phyloP scores from a whole-genome alignment of 1,140 invertebrate genomes.

The Gryllus bimaculatus region DNA sequence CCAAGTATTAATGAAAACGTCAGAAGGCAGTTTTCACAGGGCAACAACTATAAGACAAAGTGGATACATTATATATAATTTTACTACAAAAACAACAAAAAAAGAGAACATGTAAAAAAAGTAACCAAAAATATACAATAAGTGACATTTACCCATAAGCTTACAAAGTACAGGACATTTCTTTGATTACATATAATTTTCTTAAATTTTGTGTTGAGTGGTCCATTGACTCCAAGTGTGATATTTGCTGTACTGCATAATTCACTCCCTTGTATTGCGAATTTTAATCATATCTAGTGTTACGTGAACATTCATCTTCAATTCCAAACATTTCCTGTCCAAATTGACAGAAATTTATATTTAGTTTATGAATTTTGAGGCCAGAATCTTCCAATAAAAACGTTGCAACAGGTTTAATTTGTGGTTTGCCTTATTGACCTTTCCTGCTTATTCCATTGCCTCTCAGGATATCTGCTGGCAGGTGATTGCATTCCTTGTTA shows the following conservation, averaged over 20 bases:
- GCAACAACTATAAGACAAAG: constrained; percentile 20
- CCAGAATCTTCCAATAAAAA: background rate
- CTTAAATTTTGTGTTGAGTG: background rate
- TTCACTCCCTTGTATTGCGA: background rate
- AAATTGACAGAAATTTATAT: background rate
- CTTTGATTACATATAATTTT: background rate
- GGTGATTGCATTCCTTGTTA: no score
- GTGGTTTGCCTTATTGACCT: background rate
- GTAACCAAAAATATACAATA: constrained; percentile 13
- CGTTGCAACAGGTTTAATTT: background rate
- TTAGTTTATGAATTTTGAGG: background rate
- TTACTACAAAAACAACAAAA: constrained; percentile 17
- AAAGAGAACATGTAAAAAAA: constrained; percentile 17
- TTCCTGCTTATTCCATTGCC: background rate
- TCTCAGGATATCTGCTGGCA: no score
- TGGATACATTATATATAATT: constrained; percentile 15
- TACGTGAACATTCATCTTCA: background rate
- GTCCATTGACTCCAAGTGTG: background rate
- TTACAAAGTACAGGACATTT: background rate
- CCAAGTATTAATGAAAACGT: constrained; percentile 16
- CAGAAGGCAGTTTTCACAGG: constrained; percentile 21
- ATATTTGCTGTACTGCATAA: background rate
- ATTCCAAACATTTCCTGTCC: background rate
- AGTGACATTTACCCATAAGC: background rate
- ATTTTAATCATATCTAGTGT: background rate